These are phyloP conservation scores for Popillia japonica DNA, from an alignment of 1,140 invertebrate species.

Conservation along the genomic window DNA sequence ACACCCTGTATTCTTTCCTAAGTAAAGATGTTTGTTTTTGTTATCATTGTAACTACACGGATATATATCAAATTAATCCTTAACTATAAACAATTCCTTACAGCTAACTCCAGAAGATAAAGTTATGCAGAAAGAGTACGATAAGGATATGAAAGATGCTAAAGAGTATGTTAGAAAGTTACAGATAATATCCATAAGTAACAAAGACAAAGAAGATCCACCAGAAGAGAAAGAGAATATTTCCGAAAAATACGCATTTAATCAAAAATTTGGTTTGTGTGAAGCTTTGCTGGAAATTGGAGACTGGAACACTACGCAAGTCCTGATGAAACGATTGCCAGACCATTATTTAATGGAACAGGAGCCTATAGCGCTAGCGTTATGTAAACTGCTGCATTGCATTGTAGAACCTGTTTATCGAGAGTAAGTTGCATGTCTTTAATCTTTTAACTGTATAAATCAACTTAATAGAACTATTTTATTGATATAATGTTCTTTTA, in stretches of 20 bases:
- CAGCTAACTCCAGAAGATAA: slow-evolving; percentile 86
- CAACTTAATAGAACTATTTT: slow-evolving; percentile 7
- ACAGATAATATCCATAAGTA: slow-evolving; percentile 85
- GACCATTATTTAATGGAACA: slow-evolving; percentile 82
- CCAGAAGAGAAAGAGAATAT: slow-evolving; percentile 74
- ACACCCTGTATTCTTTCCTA: too few species aligned
- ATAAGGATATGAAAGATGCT: slow-evolving; percentile 83
- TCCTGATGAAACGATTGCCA: slow-evolving; percentile 83
- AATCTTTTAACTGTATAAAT: neutral
- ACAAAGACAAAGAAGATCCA: slow-evolving; percentile 79
- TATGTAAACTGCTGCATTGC: slow-evolving; percentile 84
- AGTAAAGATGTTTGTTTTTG: too few species aligned
- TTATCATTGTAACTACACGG: too few species aligned
- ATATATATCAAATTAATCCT: too few species aligned
- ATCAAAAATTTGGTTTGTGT: slow-evolving; percentile 94
- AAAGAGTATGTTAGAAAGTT: slow-evolving; percentile 88
- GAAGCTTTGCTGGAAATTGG: slow-evolving; percentile 89
- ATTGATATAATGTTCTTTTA: slow-evolving; percentile 54
- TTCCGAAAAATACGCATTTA: slow-evolving; percentile 76
- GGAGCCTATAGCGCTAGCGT: slow-evolving; percentile 78
- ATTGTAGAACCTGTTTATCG: slow-evolving; percentile 90
- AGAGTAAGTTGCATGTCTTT: slow-evolving; percentile 66
- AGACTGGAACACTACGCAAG: slow-evolving; percentile 86
- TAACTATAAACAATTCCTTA: slow-evolving; percentile 48
- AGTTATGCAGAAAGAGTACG: slow-evolving; percentile 81